Evolutionary conservation across 2,888 invertebrate genomes (phyloP), one percentile per base, ranked within the genome.

Genomic region (Acanthosepion pharaonis): DNA sequence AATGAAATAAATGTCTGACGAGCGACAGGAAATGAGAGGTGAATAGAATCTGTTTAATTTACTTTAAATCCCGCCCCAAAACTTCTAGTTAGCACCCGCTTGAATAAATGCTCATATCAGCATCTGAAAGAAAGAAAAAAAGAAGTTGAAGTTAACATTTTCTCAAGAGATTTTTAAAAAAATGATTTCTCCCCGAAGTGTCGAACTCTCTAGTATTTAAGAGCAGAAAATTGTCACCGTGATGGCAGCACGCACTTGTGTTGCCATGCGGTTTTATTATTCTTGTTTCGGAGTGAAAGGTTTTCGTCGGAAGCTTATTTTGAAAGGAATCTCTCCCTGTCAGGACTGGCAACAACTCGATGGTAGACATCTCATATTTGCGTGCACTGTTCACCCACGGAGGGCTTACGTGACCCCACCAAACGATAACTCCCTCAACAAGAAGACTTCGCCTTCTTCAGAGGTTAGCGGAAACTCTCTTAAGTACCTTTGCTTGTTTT

Each of bases 191-290:
- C 78, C 78, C 78, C 18, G 2, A n/a, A 95, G 42, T 91, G 48
- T 48, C 18, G 28, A 91, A n/a, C 59, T 93, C 78, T 78, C 78
- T n/a, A 9, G 11, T 78, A 11, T 78, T n/a, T n/a, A 33, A 78
- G n/a, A n/a, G n/a, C n/a, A 33, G n/a, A 78, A 78, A 78, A 15
- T 78, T 33, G 15, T 49, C 48, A 49, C 93, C n/a, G 93, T 93
- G 49, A 93, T 93, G 93, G 93, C 53, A 18, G 93, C 93, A n/a
- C 53, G 51, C 93, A 93, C 53, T 49, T 53, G 53, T 18, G 51
- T 18, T 93, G 53, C 93, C 93, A 93, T 93, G 93, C 93, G 49
- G 51, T 93, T 93, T 48, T 93, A 49, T 28, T 53, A 93, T 49
- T 93, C 93, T 49, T 53, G 53, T n/a, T 49, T 93, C 4, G 78